Evolutionary conservation across 2,797 vertebrate species (phyloP), one percentile per base, ranked within the genome.

Genomic region (Ptychadena robeensis): DNA sequence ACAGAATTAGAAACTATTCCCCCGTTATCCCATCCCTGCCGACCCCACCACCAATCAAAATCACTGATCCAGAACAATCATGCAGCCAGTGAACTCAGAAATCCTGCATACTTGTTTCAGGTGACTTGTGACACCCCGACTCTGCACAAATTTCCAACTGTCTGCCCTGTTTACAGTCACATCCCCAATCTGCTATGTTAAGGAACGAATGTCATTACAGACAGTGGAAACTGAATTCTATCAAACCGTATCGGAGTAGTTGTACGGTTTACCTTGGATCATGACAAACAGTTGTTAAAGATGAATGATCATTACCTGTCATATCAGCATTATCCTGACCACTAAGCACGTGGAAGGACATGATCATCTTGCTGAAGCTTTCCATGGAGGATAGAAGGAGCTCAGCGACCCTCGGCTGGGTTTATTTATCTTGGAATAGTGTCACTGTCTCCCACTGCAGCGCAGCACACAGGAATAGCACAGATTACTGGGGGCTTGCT

Each of bases 401-500:
- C 9, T 11, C 59, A 64, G 73, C 32, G 30, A 22, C 15, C 11
- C 57, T 27, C 7, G 0, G 15, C 48, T 22, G 14, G 72, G 57
- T 65, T 61, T 27, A 25, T 59, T 61, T 27, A 35, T 76, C 34
- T 35, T 27, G 34, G 14, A 40, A 53, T 32, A 38, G 38, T 35
- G 32, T 38, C 34, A n/a, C 28, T 22, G n/a, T 27, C 6, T 48
- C 25, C 72, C 27, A 68, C 14, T 79, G 66, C 65, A 79, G 65
- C 63, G 25, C 44, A 61, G 34, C 15, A 35, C 86, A 82, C 0
- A 63, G 61, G 53, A 86, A 86, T 82, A 88, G 87, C 4, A 82
- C 85, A 67, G 61, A 89, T n/a, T n/a, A n/a, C 31, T 22, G 35
- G 82, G 87, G 70, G 35, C 2, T 40, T 80, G 87, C 82, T 85